Conservation (phyloP, 1,140 invertebrate species). For the Psilanteris sp. region DNA sequence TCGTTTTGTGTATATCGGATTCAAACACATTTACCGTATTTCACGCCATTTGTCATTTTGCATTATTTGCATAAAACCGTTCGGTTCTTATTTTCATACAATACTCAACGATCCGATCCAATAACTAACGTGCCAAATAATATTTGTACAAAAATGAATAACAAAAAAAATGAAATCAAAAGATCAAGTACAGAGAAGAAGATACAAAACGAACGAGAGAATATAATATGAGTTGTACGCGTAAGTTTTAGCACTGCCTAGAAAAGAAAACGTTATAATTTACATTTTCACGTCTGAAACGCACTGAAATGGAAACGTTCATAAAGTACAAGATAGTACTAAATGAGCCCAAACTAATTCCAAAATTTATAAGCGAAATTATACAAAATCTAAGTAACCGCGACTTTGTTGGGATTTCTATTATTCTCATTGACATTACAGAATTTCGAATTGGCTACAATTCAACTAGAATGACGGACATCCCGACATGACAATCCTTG, state of each 20-base stretch:
- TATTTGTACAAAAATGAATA: slow-evolving; percentile 59
- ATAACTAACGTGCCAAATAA: slow-evolving; percentile 65
- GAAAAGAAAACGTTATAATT: slow-evolving; percentile 42
- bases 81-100: slow-evolving; percentile 21
- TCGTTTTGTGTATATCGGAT: slow-evolving; percentile 24
- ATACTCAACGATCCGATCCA: slow-evolving; percentile 61
- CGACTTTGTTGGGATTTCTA: slow-evolving; percentile 13
- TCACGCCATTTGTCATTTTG: slow-evolving; percentile 12
- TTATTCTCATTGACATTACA: not conserved
- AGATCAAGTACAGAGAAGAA: slow-evolving; percentile 19
- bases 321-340: slow-evolving; percentile 18
- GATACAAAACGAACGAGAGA: slow-evolving; percentile 21
- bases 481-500: slow-evolving; percentile 34
- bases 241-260: slow-evolving; percentile 49
- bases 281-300: slow-evolving; percentile 59
- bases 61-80: slow-evolving; percentile 8
- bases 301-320: slow-evolving; percentile 41
- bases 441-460: not conserved
- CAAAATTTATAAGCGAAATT: slow-evolving; percentile 37
- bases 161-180: slow-evolving; percentile 2
- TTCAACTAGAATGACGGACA: slow-evolving; percentile 10
- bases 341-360: slow-evolving; percentile 23
- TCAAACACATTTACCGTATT: slow-evolving; percentile 13
- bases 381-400: slow-evolving; percentile 17
- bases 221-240: slow-evolving; percentile 25